phyloP scores from a whole-genome alignment of 2,797 vertebrate genomes.

The Onychomys leucogaster region DNA sequence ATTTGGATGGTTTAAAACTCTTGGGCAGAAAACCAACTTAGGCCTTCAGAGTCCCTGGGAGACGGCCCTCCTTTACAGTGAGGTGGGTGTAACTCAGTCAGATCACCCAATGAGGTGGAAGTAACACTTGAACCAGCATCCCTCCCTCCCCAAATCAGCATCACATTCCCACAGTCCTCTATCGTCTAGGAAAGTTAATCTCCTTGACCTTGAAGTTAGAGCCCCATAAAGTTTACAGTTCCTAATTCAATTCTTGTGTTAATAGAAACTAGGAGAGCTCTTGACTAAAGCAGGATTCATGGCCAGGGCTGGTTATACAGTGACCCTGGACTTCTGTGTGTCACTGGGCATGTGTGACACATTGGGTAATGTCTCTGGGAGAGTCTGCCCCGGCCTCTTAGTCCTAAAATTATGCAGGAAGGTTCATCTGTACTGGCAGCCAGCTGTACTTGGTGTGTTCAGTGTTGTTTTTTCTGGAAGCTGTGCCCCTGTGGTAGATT shows the following conservation, averaged over 20 bases:
- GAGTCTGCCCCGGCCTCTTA: not conserved
- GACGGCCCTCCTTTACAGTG: not conserved
- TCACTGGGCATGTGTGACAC: not conserved
- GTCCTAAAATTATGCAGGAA: not conserved
- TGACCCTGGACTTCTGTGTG: not conserved
- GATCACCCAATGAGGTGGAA: not conserved
- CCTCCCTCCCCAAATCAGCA: not conserved
- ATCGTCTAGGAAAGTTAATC: slow-evolving; percentile 18
- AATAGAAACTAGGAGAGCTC: slow-evolving; percentile 16
- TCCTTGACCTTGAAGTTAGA: slow-evolving; percentile 38
- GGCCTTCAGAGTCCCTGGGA: not conserved
- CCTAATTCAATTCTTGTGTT: slow-evolving; percentile 39
- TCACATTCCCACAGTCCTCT: not conserved
- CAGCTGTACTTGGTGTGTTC: not conserved
- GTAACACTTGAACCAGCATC: not conserved
- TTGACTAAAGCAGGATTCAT: not conserved
- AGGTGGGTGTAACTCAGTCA: no score
- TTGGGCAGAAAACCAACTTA: not conserved
- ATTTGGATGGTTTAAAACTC: not conserved
- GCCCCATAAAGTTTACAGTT: slow-evolving; percentile 64
- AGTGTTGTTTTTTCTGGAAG: not conserved
- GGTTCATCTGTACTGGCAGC: not conserved
- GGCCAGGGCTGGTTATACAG: no score
- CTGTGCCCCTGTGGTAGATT: not conserved
- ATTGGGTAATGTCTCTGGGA: not conserved